phyloP scores from a whole-genome alignment of 2,797 vertebrate genomes.

The Pampus argenteus region DNA sequence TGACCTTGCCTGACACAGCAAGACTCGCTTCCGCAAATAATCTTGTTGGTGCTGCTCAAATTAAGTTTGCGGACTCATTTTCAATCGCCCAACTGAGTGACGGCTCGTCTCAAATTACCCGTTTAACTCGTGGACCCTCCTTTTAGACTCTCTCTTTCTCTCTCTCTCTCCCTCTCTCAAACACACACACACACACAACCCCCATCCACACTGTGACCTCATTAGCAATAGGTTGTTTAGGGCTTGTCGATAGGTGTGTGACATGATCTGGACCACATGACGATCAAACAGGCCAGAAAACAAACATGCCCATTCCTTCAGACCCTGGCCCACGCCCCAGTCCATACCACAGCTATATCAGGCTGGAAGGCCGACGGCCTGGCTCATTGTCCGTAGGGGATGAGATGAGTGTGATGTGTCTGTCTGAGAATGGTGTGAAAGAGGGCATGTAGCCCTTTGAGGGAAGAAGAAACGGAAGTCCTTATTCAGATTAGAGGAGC shows the following conservation, averaged over 20 bases:
- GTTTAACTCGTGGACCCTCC: conserved; percentile 27
- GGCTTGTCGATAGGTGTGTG: conserved; percentile 34
- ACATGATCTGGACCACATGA: conserved; percentile 45
- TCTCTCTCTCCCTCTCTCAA: too few relatives aligned
- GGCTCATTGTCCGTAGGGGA: conserved; percentile 21
- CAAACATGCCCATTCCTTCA: conserved; percentile 53
- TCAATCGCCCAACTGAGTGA: conserved; percentile 53
- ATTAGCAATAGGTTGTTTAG: conserved; percentile 56
- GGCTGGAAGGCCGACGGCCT: conserved; percentile 24
- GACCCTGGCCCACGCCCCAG: conserved; percentile 26
- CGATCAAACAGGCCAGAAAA: conserved; percentile 58
- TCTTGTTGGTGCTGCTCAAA: conserved; percentile 59
- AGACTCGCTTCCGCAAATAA: conserved; percentile 61
- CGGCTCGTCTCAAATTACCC: conserved; percentile 61
- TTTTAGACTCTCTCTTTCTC: conserved; percentile 18
- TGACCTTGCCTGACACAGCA: conserved; percentile 67
- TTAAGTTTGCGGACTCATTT: conserved; percentile 74
- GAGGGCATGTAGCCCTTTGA: conserved; percentile 14
- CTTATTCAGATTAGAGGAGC: conserved; percentile 19
- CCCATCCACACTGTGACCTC: conserved; percentile 43
- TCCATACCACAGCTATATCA: conserved; percentile 63
- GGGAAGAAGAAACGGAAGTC: conserved; percentile 17
- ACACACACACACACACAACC: conserved; percentile 1
- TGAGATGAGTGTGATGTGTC: conserved; percentile 56
- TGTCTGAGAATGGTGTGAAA: conserved; percentile 78